Evolutionary conservation across 2,797 vertebrate genomes (phyloP), one percentile per base, ranked within the genome.

Genomic region (Clarias platycephalus): DNA sequence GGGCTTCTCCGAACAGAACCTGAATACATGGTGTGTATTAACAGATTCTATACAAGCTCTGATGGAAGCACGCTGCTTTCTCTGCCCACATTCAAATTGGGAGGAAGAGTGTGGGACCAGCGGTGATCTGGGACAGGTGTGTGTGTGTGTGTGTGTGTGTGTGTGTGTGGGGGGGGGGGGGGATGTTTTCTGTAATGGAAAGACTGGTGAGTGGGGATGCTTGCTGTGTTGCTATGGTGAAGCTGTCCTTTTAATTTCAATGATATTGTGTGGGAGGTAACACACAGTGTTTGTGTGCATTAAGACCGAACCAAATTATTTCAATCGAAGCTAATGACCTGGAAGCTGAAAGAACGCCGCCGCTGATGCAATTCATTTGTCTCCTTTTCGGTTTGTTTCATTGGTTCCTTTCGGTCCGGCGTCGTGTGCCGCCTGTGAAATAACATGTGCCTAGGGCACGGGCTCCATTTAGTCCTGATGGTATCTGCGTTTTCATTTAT

Each of bases 151-250:
- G 49, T 68, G 44, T n/a, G 67, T 84, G 49, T 57, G 44, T 26
- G 68, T 85, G 55, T 71, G 53, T 26, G 68, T 85, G 49, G n/a
- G 10, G 18, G 67, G 80, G 60, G 67, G 58, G 80, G 67, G 31
- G 57, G 37, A 66, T 79, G 75, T 72, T 79, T 57, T 72, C 44
- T 82, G 60, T 55, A 70, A 70, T 64, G 10, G 58, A 79, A 31
- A 80, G 74, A 31, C 57, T 79, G 40, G 66, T 26, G 58, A 79
- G 64, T 86, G 74, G 18, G 15, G 63, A 67, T 60, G 68, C 75
- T 76, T 68, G 82, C 85, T 86, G 77, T 66, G 85, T 86, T 86
- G 82, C 85, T 76, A 84, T 86, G 85, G 82, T 81, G 81, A 84
- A 84, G 40, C 53, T 49, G 34, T 81, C 70, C 24, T 68, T 53